Evolutionary conservation across 2,888 invertebrate genomes (phyloP).

Genomic region (Campoplex capitator): DNA sequence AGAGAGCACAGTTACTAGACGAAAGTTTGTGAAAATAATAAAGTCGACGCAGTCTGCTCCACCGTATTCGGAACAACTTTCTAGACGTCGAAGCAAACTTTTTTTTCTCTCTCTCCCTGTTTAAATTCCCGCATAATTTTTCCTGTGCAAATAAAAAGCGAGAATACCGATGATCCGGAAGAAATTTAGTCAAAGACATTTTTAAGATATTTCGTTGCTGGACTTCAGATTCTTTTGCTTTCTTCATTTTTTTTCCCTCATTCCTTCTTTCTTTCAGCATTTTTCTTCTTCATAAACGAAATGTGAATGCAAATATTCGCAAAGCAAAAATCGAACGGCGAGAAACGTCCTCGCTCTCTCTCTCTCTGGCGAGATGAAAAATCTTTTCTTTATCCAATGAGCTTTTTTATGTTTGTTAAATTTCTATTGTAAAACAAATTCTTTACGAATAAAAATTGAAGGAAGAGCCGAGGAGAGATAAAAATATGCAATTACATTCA

Average conservation of each 20-base stretch:
- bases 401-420: neutral
- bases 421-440: neutral
- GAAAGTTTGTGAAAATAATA: slow-evolving; percentile 40
- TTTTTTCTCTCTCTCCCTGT: neutral
- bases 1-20: neutral
- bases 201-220: slow-evolving; percentile 20
- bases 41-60: neutral
- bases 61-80: neutral
- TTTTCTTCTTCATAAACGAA: neutral
- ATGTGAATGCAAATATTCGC: neutral
- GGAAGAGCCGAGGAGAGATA: neutral
- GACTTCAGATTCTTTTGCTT: slow-evolving; percentile 9
- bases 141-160: slow-evolving; percentile 8
- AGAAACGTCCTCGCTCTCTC: neutral
- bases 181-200: slow-evolving; percentile 39
- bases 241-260: neutral
- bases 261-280: neutral
- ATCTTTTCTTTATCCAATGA: neutral
- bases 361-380: neutral
- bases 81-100: neutral
- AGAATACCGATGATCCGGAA: slow-evolving; percentile 34
- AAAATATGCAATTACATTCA: neutral
- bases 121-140: slow-evolving; percentile 21
- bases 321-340: neutral
- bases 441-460: neutral